Conservation (phyloP, 1,140 invertebrate species). For the Dufourea novaeangliae region DNA sequence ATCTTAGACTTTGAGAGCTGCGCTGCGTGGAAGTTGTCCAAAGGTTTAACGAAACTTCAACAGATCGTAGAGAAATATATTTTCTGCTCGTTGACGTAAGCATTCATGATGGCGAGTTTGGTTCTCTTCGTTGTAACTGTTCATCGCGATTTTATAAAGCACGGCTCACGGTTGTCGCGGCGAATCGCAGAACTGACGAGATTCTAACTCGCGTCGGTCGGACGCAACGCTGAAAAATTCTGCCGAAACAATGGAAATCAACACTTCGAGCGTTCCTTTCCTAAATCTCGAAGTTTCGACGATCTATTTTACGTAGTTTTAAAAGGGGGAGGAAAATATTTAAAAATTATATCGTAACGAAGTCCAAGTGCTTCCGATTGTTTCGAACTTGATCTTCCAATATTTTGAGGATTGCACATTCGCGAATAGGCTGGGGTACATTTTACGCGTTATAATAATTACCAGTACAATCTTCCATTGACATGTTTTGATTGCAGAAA, state of each 20-base stretch:
- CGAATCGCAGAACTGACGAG: slow-evolving; percentile 18
- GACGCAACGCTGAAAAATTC: too few species aligned
- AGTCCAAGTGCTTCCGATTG: slow-evolving; percentile 40
- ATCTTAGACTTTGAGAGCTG: neutral
- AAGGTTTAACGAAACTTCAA: slow-evolving; percentile 3
- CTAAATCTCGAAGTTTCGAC: neutral
- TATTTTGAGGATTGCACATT: neutral
- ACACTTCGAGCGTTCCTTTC: neutral
- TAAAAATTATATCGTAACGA: neutral
- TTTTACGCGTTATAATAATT: neutral
- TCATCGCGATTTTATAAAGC: neutral
- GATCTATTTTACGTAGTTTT: too few species aligned
- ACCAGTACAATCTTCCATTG: slow-evolving; percentile 9
- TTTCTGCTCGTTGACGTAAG: neutral
- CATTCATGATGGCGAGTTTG: neutral
- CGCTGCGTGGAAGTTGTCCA: neutral
- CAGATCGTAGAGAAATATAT: neutral
- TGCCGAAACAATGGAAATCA: neutral
- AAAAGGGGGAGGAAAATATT: neutral
- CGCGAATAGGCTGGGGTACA: neutral
- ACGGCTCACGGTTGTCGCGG: slow-evolving; percentile 24
- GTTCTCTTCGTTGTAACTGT: neutral
- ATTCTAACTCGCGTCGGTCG: neutral
- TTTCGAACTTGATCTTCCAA: slow-evolving; percentile 33
- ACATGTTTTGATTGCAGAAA: neutral